These are phyloP conservation scores for Tribolium freemani DNA, from an alignment of 2,888 invertebrate genomes.

Conservation along the genomic window DNA sequence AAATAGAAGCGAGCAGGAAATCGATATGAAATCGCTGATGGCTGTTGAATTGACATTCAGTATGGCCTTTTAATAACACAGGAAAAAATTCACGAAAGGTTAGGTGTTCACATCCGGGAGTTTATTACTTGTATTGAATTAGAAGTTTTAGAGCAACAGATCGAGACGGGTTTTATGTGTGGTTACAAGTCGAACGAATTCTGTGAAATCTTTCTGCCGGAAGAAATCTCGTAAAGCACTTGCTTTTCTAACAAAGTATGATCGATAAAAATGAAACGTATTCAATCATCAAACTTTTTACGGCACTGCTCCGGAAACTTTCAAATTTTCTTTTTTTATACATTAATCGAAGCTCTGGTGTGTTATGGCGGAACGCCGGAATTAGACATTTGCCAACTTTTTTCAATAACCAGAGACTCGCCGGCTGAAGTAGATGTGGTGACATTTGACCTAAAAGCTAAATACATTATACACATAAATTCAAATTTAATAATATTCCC, in stretches of 20 bases:
- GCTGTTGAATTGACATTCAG: background rate
- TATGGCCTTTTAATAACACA: slow-evolving; percentile 15
- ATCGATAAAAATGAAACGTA: slow-evolving; percentile 43
- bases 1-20: slow-evolving; percentile 27
- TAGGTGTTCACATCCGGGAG: slow-evolving; percentile 4
- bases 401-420: no score
- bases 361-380: background rate
- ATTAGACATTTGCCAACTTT: no score
- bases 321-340: slow-evolving; percentile 4
- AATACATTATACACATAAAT: no score
- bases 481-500: no score
- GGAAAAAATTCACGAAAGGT: background rate
- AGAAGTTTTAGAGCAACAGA: slow-evolving; percentile 12
- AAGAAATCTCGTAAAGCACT: slow-evolving; percentile 35
- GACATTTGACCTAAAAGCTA: no score
- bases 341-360: slow-evolving; percentile 4
- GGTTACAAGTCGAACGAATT: slow-evolving; percentile 13
- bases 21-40: slow-evolving; percentile 24
- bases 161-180: slow-evolving; percentile 10
- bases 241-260: slow-evolving; percentile 30
- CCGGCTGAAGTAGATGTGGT: no score
- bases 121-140: slow-evolving; percentile 26
- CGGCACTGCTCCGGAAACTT: background rate
- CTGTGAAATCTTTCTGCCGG: slow-evolving; percentile 3
- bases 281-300: slow-evolving; percentile 41